Base-by-base conservation (phyloP, 1,140 invertebrate species). In the Cotesia vestalis region DNA sequence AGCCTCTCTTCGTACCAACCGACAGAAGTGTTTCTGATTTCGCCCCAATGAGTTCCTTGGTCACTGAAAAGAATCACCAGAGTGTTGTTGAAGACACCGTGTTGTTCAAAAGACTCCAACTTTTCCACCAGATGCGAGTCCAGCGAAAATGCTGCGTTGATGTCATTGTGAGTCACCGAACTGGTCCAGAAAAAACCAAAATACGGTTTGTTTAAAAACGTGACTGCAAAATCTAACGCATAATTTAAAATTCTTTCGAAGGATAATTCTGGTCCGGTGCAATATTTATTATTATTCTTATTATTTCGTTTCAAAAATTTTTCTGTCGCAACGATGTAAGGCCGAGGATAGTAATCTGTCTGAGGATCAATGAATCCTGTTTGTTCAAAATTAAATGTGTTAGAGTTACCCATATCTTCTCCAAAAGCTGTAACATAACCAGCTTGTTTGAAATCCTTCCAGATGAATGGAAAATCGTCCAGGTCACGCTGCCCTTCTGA, bases 1-100 rank as follows among this genome's bases (percentile, higher is more conserved):
- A 98, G 83, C 55, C 96, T 86, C 81, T 98, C 96, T 84, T 99
- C 97, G 71, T 97, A 88, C 81, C 94, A 92, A 0, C 97, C 97
- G 66, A 93, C 91, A 80, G 93, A 92, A 0, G 96, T 97, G 76
- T 90, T 83, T 17, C 94, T 82, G 17, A 96, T 91, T 3, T 88
- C 86, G 1, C 96, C 96, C 88, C 94, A 98, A 36, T 97, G 84
- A 78, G 96, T 92, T 0, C 97, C 97, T 83, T 99, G 97, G 84
- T 99, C 97, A 78, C 95, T 97, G 75, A 96, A 88, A 14, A 98
- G 90, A 34, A 98, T 88, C 0, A 98, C 81, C 76, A 93, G 85
- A 0, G 91, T 91, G 59, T 92, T 89, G 53, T 94, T 89, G 73
- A 93, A 83, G 9, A 90, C 87, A 0, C 90, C 89, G 11, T 87